Base-by-base conservation (phyloP, 2,797 vertebrate species). In the Labroides dimidiatus region DNA sequence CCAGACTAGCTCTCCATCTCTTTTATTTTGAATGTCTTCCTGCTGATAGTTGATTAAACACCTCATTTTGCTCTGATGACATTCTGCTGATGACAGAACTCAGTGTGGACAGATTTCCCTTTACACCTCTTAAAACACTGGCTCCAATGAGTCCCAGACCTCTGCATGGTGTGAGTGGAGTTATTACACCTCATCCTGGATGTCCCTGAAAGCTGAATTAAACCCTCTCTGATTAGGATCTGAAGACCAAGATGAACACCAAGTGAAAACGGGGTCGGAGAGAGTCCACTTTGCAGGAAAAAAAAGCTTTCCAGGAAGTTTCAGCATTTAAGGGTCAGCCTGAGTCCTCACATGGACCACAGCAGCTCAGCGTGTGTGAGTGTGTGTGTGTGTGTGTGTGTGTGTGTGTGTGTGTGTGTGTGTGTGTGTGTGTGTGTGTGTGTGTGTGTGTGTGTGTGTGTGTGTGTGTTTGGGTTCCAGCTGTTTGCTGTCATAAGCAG, bases 291-390 rank as follows among this genome's bases (percentile, higher is more conserved):
- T 72, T 66, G 52, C 45, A 52, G 43, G 42, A 65, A 64, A 60
- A 36, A 33, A 7, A 14, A 53, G 12, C 52, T 47, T 78, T 57
- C 62, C 48, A 54, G 52, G 48, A 63, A 44, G 30, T 44, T 42
- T 11, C 8, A 65, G 51, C 42, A 9, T 58, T 45, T 20, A 17
- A 47, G 21, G 48, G 41, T 39, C 15, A 39, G 43, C 0, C 43
- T 19, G 30, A 54, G 36, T n/a, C 39, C 16, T 17, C 24, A 17
- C 20, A 37, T 20, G 27, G 4, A 33, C 30, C 30, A 11, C 17
- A 30, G n/a, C 33, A 4, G 27, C 16, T 8, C 10, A 27, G 42
- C 43, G 27, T 39, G 15, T 42, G 43, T 47, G 44, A 49, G 39
- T 39, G 21, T 42, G 57, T 47, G 44, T 61, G 43, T 49, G 39